A percentile compares a stretch with the other conserved stretches of the same genome.
These are phyloP conservation scores for Laspeyria flexula DNA, from an alignment of 2,888 invertebrate species.

Conservation along the genomic window DNA sequence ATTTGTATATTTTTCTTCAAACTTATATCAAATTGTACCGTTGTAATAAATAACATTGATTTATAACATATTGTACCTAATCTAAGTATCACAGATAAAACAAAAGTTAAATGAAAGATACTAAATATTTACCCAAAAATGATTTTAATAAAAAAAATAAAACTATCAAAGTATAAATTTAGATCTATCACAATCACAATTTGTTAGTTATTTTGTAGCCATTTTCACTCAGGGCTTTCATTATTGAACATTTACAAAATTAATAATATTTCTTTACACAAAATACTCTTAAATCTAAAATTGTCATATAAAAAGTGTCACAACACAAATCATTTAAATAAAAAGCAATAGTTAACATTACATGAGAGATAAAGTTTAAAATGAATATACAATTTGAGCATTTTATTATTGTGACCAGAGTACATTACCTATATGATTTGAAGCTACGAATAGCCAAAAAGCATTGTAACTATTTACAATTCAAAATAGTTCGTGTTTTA, in stretches of 20 bases:
- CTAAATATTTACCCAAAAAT: slow-evolving; percentile 18
- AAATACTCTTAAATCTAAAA: neutral
- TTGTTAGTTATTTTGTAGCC: slow-evolving; percentile 20
- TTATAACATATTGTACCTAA: slow-evolving; percentile 20
- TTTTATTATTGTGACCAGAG: neutral
- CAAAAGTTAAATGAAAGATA: slow-evolving; percentile 19
- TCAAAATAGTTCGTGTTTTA: too few species aligned
- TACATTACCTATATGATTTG: neutral
- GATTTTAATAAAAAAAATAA: slow-evolving; percentile 28
- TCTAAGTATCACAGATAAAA: slow-evolving; percentile 32
- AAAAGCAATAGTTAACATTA: too few species aligned
- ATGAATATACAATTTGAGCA: neutral
- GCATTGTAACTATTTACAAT: too few species aligned
- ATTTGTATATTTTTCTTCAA: slow-evolving; percentile 7
- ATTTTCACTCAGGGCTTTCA: too few species aligned
- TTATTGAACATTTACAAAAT: neutral
- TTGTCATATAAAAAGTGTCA: neutral
- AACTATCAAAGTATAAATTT: slow-evolving; percentile 27
- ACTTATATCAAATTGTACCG: neutral
- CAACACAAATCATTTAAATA: too few species aligned
- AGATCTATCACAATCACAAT: slow-evolving; percentile 40
- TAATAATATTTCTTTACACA: neutral
- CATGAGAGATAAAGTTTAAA: neutral
- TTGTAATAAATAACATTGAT: slow-evolving; percentile 2
- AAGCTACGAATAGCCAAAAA: too few species aligned